Evolutionary conservation across 1,140 invertebrate species (phyloP).

Genomic region (Drosophila funebris): DNA sequence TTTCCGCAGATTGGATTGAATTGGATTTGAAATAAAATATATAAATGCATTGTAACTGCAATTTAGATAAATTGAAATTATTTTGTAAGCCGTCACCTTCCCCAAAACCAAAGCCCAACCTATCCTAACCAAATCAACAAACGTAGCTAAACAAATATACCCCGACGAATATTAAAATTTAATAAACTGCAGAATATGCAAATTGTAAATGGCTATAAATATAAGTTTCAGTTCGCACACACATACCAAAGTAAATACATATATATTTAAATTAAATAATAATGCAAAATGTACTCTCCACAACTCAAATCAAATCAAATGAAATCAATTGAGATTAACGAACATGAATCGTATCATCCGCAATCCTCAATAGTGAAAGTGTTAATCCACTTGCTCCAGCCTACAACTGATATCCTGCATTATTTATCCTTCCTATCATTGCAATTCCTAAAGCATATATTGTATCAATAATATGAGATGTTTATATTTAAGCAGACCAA

Average conservation of each 20-base stretch:
- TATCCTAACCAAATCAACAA: neutral
- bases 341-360: neutral
- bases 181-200: constrained; percentile 30
- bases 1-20: constrained; percentile 2
- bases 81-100: constrained; percentile 50
- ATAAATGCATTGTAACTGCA: constrained; percentile 46
- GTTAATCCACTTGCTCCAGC: neutral
- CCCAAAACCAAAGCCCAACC: constrained; percentile 4
- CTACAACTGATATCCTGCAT: neutral
- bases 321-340: constrained; percentile 1
- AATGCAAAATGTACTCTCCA: neutral
- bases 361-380: constrained; percentile 14
- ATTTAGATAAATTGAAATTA: constrained; percentile 80
- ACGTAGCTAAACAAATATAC: constrained; percentile 68
- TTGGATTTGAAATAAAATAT: constrained; percentile 33
- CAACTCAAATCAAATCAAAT: neutral
- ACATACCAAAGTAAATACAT: constrained; percentile 21
- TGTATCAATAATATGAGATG: constrained; percentile 54
- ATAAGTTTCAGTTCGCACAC: neutral
- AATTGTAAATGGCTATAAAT: constrained; percentile 55
- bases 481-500: constrained; percentile 74
- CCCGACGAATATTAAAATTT: constrained; percentile 49
- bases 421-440: constrained; percentile 19
- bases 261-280: neutral
- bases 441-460: constrained; percentile 37